These are phyloP conservation scores for Conger conger DNA, from an alignment of 2,113 vertebrate genomes.

Conservation along the genomic window DNA sequence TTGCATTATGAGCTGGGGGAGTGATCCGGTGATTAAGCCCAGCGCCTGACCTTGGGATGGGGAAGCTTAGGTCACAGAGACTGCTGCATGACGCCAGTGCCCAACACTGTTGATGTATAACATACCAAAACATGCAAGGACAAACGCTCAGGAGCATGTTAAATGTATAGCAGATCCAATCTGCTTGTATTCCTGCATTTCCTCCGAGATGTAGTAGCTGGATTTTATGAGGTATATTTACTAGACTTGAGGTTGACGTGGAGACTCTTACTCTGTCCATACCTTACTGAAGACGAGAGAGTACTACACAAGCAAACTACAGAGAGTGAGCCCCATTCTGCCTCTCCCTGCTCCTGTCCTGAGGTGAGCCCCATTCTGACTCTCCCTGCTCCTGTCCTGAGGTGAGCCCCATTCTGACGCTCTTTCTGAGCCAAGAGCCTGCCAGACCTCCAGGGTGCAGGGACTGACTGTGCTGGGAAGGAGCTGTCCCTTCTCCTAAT, in stretches of 20 bases:
- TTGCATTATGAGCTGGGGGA: neutral
- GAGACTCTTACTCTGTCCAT: no score
- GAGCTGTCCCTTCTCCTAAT: neutral
- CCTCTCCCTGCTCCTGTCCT: neutral
- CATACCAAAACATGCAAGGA: neutral
- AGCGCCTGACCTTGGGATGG: neutral
- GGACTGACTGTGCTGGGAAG: neutral
- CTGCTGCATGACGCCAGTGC: neutral
- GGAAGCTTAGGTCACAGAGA: neutral
- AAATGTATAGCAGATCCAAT: neutral
- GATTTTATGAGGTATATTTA: no score
- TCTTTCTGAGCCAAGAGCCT: neutral
- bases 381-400: no score
- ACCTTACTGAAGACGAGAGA: no score
- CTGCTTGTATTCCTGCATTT: neutral
- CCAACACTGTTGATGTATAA: neutral
- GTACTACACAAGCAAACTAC: no score
- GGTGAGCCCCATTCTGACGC: neutral
- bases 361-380: neutral
- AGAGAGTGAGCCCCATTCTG: neutral
- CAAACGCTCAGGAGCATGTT: neutral
- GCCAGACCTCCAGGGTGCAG: neutral
- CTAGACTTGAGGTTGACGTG: no score
- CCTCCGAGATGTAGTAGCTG: neutral
- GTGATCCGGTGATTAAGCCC: neutral